Base-by-base conservation (phyloP, 2,113 vertebrate genomes). In the Aspiorhynchus laticeps region DNA sequence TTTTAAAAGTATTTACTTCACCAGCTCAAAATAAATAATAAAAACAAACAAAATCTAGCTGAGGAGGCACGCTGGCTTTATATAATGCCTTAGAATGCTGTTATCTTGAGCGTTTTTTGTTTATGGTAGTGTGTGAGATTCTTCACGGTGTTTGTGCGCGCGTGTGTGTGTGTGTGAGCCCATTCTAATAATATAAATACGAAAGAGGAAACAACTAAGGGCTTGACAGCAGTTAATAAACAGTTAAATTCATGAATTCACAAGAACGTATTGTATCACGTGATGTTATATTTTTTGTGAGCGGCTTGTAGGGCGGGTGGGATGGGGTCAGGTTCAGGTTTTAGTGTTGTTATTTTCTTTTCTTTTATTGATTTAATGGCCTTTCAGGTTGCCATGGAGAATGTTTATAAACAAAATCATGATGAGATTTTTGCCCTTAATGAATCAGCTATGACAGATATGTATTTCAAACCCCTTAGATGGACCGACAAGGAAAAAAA, bases 81-180 rank as follows among this genome's bases (percentile, higher is more conserved):
- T 92, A 91, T 93, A 93, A 93, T 91, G 94, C 95, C 95, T 95
- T 95, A 95, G 90, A 91, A 93, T 91, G 93, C 92, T 89, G 91
- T 91, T 92, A 88, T 93, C 91, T 91, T 84, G 85, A 89, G 92
- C 90, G 93, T 90, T 93, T 46, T 38, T 69, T 69, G 48, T 88
- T 87, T 89, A 89, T 90, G 90, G 90, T 91, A 91, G 93, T 75
- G 89, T 87, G 90, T 73, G 88, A 88, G 71, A 86, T 61, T 89
- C 83, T 90, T 89, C 91, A 88, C 89, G 74, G 89, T 87, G 91
- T 92, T 85, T 89, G 90, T 90, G 89, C 86, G 91, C 89, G 92
- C 74, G 89, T 43, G 88, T 89, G 63, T 85, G 48, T 88, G 86
- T 89, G 89, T 91, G 89, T 87, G 92, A 88, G 91, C 90, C 91